A percentile compares a stretch with the other conserved stretches of the same genome.
Conservation (phyloP, 2,888 invertebrate genomes). For the Agelastica alni region DNA sequence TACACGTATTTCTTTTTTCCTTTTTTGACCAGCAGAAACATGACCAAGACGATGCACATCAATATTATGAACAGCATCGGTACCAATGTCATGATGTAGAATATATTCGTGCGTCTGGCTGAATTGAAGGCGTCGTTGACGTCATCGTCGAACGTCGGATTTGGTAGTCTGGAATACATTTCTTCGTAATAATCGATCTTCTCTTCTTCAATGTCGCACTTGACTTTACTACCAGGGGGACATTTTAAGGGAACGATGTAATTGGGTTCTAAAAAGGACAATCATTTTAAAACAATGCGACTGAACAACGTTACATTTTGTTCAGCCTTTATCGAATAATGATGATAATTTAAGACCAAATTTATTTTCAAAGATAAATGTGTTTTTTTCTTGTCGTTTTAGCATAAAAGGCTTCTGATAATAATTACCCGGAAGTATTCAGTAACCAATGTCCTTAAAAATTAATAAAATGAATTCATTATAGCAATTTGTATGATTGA, state of each 20-base stretch:
- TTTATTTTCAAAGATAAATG: too few relatives aligned
- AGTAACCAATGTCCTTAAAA: too few relatives aligned
- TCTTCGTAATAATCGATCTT: slow-evolving; percentile 50
- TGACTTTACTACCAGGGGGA: slow-evolving; percentile 40
- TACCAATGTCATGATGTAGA: slow-evolving; percentile 55
- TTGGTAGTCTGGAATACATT: slow-evolving; percentile 43
- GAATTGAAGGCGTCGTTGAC: slow-evolving; percentile 50
- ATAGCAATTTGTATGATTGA: too few relatives aligned
- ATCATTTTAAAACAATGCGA: slow-evolving; percentile 6
- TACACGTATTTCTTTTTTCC: slow-evolving; percentile 60
- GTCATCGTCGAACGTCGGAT: slow-evolving; percentile 38
- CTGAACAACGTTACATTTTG: too few relatives aligned
- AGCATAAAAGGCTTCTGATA: too few relatives aligned
- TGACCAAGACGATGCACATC: slow-evolving; percentile 50
- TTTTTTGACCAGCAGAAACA: slow-evolving; percentile 55
- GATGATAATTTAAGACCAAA: too few relatives aligned
- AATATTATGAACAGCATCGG: slow-evolving; percentile 55
- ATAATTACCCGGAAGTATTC: too few relatives aligned
- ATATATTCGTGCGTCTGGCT: slow-evolving; percentile 49
- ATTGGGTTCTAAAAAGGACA: slow-evolving; percentile 37
- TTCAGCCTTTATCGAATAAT: too few relatives aligned
- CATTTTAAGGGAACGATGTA: slow-evolving; percentile 47
- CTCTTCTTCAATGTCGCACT: slow-evolving; percentile 50
- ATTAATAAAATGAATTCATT: too few relatives aligned
- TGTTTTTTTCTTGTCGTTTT: too few relatives aligned